Evolutionary conservation across 2,113 vertebrate genomes (phyloP).

Genomic region (Antechinus flavipes): DNA sequence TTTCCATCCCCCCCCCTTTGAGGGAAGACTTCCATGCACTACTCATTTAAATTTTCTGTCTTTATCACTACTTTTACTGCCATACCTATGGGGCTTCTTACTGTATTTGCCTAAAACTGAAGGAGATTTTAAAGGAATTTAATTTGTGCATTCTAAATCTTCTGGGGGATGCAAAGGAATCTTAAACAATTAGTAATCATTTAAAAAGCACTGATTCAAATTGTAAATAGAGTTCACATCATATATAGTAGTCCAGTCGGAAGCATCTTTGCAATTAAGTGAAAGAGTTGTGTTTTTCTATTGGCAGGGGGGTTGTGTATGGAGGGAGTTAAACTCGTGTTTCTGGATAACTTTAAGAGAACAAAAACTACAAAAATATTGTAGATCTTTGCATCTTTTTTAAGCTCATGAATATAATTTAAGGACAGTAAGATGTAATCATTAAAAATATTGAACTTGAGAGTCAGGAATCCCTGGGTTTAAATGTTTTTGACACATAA

Average conservation of each 20-base stretch:
- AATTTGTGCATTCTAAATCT: slow-evolving; percentile 82
- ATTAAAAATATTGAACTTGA: background rate
- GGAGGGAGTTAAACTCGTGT: background rate
- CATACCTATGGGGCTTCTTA: slow-evolving; percentile 83
- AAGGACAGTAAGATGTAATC: background rate
- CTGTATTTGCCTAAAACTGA: slow-evolving; percentile 80
- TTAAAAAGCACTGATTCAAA: slow-evolving; percentile 86
- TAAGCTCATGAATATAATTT: background rate
- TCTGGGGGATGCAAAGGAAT: slow-evolving; percentile 80
- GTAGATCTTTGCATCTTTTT: slow-evolving; percentile 47
- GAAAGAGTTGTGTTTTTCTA: background rate
- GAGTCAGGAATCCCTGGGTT: background rate
- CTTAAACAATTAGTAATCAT: slow-evolving; percentile 87
- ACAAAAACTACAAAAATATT: slow-evolving; percentile 36
- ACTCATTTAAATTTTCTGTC: slow-evolving; percentile 82
- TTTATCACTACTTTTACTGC: slow-evolving; percentile 85
- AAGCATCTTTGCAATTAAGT: slow-evolving; percentile 67
- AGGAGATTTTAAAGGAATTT: slow-evolving; percentile 83
- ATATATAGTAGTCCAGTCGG: slow-evolving; percentile 74
- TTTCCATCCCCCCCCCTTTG: slow-evolving; percentile 34
- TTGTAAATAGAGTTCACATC: slow-evolving; percentile 84
- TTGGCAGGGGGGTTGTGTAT: background rate
- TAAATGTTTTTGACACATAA: background rate
- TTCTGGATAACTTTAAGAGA: slow-evolving; percentile 64
- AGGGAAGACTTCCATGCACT: slow-evolving; percentile 77